These are phyloP conservation scores for Thunnus thynnus DNA, from an alignment of 2,113 vertebrate genomes.

Conservation along the genomic window DNA sequence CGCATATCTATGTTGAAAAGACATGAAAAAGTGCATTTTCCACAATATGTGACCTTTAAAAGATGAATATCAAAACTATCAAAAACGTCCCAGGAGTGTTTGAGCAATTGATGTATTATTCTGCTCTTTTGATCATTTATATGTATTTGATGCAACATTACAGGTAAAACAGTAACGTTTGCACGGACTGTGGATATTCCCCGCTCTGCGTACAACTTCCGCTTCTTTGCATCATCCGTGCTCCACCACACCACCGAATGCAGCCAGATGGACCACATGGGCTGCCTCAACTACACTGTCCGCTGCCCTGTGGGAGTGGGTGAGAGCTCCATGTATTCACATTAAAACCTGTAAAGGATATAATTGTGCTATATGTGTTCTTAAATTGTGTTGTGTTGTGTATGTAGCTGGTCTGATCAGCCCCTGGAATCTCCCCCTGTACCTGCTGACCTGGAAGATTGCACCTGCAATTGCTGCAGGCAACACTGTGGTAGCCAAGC, in stretches of 20 bases:
- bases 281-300: conserved; percentile 92
- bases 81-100: too few species aligned
- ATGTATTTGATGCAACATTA: background rate
- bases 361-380: background rate
- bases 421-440: conserved; percentile 97
- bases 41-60: too few species aligned
- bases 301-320: conserved; percentile 93
- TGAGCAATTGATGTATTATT: background rate
- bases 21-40: too few species aligned
- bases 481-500: conserved; percentile 97
- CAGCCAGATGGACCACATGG: conserved; percentile 88
- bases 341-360: background rate
- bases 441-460: conserved; percentile 97
- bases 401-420: conserved; percentile 95
- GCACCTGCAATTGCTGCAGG: conserved; percentile 93
- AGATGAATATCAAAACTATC: too few species aligned
- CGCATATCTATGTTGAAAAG: too few species aligned
- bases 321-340: conserved; percentile 74
- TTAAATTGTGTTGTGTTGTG: conserved; percentile 15
- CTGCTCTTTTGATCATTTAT: background rate
- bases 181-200: conserved; percentile 94
- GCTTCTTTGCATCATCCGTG: conserved; percentile 94
- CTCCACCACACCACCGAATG: conserved; percentile 92
- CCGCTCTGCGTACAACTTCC: conserved; percentile 90
- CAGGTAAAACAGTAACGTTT: conserved; percentile 92